Conservation (phyloP, 2,888 invertebrate genomes). For the Cerceris rybyensis region DNA sequence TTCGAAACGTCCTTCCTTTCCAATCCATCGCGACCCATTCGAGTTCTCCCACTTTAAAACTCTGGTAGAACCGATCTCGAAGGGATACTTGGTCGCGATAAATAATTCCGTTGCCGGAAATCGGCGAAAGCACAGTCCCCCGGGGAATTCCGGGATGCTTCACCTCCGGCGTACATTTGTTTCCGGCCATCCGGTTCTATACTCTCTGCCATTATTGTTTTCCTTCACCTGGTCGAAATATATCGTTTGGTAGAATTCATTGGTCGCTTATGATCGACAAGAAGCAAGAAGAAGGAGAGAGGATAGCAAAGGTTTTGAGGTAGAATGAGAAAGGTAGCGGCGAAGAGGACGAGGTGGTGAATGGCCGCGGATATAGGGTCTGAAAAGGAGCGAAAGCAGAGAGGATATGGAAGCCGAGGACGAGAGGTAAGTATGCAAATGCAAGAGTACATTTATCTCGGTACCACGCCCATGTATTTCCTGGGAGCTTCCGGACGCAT, state of each 20-base stretch:
- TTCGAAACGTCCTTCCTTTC: background rate
- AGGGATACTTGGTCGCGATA: conserved; percentile 15
- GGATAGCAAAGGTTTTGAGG: background rate
- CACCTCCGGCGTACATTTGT: conserved; percentile 25
- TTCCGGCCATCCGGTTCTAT: conserved; percentile 13
- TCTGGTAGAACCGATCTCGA: conserved; percentile 17
- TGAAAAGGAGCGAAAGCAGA: conserved; percentile 45
- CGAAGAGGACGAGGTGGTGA: background rate
- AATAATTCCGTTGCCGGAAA: conserved; percentile 41
- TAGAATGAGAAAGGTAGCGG: background rate
- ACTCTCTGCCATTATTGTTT: conserved; percentile 7
- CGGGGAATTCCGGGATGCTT: conserved; percentile 22
- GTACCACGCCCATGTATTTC: conserved; percentile 81
- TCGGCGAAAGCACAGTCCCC: conserved; percentile 30
- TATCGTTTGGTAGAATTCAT: conserved; percentile 7
- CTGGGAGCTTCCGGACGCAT: conserved; percentile 78
- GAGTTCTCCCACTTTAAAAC: conserved; percentile 3
- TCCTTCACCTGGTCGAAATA: conserved; percentile 10
- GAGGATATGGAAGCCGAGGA: conserved; percentile 55
- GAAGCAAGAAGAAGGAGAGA: background rate
- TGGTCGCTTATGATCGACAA: conserved; percentile 20
- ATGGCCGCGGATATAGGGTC: conserved; percentile 43
- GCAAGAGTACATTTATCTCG: conserved; percentile 79
- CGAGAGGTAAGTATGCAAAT: conserved; percentile 78
- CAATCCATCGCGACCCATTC: conserved; percentile 23